phyloP scores from a whole-genome alignment of 2,888 invertebrate genomes.

The Seira sanloemensis region DNA sequence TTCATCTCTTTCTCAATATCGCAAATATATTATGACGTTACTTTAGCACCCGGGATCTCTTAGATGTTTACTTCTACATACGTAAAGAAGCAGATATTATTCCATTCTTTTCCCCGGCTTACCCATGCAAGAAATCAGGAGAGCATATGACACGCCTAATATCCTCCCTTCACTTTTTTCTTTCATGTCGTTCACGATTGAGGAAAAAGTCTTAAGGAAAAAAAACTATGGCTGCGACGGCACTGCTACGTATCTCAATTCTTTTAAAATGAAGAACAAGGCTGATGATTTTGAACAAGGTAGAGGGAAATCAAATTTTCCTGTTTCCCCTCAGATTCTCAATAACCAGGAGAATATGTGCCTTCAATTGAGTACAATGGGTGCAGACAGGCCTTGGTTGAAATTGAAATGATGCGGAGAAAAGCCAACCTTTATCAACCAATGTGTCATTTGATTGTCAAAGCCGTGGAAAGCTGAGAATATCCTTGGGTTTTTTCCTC shows the following conservation, averaged over 20 bases:
- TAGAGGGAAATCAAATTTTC: not conserved
- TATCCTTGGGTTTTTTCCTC: not conserved
- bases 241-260: constrained; percentile 16
- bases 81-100: not conserved
- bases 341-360: not conserved
- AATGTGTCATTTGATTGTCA: constrained; percentile 19
- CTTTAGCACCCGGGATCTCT: too few relatives aligned
- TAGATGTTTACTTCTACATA: not conserved
- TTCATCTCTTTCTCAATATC: constrained; percentile 2
- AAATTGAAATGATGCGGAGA: not conserved
- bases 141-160: constrained; percentile 13
- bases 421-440: constrained; percentile 15
- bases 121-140: not conserved
- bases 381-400: not conserved
- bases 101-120: not conserved
- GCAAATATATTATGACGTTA: not conserved
- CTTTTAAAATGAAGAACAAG: constrained; percentile 6
- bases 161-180: constrained; percentile 12
- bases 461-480: constrained; percentile 8
- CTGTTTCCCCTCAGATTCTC: too few relatives aligned
- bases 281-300: constrained; percentile 13
- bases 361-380: not conserved
- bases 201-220: not conserved
- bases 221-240: too few relatives aligned
- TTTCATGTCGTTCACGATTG: not conserved